Base-by-base conservation (phyloP, 2,113 vertebrate genomes). In the Melospiza melodia region DNA sequence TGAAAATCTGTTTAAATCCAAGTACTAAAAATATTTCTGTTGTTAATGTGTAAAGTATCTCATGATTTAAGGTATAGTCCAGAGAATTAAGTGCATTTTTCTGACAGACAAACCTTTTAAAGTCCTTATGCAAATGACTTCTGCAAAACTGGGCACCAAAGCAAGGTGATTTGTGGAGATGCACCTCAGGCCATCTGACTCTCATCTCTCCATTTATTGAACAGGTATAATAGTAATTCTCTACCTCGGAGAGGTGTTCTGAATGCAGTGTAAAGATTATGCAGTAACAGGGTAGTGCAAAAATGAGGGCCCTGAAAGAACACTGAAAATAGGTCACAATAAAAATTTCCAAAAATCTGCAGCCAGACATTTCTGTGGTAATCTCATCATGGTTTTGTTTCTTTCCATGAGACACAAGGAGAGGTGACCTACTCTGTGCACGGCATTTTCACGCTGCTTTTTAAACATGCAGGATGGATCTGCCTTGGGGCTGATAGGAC, bases 401-500 rank as follows among this genome's bases (percentile, higher is more conserved):
- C 59, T 75, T 84, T 28, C 57, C 28, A 10, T 69, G 71, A 51
- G 78, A 62, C 35, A 58, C 73, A 54, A 75, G 87, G 71, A 87
- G 74, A 48, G 69, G n/a, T 93, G 82, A 94, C 93, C 89, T 89
- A 35, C 66, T 91, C 73, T 57, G 2, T 27, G n/a, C 74, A 30
- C 39, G 78, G 66, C 62, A 37, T 91, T 91, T 95, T 93, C 74
- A 73, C 9, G 0, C 71, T 94, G 43, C 41, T 73, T 69, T 84
- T 97, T 69, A 85, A 94, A 62, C 43, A 54, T 73, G 66, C 71
- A 76, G 89, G 81, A 58, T 85, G 28, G 91, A 30, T 94, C 74
- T 94, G 93, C 91, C 91, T 89, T 89, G 69, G 43, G 95, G 81
- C 33, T 80, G 87, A 46, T 69, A 63, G 91, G 87, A 94, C 16